These are phyloP conservation scores for Pimpla rufipes DNA, from an alignment of 2,888 invertebrate genomes.

Conservation along the genomic window DNA sequence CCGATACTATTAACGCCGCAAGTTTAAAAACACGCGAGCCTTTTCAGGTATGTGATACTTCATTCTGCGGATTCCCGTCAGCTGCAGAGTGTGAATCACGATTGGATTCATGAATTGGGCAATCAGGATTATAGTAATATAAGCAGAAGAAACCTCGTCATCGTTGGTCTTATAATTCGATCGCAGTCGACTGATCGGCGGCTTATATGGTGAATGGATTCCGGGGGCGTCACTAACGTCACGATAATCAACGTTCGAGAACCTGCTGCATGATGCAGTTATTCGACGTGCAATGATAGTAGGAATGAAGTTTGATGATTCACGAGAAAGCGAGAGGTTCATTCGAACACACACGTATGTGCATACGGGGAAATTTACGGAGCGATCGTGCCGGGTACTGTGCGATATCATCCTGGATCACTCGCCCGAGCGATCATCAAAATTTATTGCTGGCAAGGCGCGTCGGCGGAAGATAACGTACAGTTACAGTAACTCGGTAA, in stretches of 20 bases:
- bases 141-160: conserved; percentile 19
- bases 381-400: conserved; percentile 31
- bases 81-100: background rate
- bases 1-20: too few species aligned
- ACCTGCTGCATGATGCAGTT: conserved; percentile 23
- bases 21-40: background rate
- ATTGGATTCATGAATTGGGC: conserved; percentile 17
- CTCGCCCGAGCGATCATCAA: conserved; percentile 38
- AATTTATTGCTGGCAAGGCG: conserved; percentile 45
- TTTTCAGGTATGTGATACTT: background rate
- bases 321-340: conserved; percentile 15
- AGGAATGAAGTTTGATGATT: conserved; percentile 41
- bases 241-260: conserved; percentile 26
- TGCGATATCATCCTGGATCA: conserved; percentile 33
- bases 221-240: conserved; percentile 26
- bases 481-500: conserved; percentile 26
- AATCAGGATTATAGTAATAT: conserved; percentile 14
- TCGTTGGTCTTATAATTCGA: background rate
- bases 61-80: background rate
- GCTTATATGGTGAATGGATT: conserved; percentile 4
- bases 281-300: conserved; percentile 23
- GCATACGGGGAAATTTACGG: conserved; percentile 18
- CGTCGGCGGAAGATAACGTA: conserved; percentile 42
- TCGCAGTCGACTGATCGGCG: conserved; percentile 10
- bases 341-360: conserved; percentile 6